These are phyloP conservation scores for Syrmaticus mikado DNA, from an alignment of 2,113 vertebrate genomes.

Conservation along the genomic window DNA sequence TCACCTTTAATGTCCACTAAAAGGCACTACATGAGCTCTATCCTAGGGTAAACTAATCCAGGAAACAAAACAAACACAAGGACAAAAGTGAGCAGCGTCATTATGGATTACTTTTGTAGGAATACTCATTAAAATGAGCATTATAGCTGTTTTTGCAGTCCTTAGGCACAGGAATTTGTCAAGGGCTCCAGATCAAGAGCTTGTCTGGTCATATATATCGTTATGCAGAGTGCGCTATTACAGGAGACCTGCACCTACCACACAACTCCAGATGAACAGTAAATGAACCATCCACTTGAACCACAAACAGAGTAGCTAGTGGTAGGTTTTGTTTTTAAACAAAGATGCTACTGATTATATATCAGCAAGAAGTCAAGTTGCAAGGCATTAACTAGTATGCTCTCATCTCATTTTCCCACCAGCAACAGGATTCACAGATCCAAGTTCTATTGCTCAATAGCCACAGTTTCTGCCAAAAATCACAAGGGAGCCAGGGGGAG, in stretches of 20 bases:
- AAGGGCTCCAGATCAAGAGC: not conserved
- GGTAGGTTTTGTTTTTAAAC: slow-evolving; percentile 57
- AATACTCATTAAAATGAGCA: not conserved
- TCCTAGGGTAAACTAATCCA: not conserved
- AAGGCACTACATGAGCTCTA: not conserved
- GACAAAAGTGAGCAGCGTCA: fast-evolving
- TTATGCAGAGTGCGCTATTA: not conserved
- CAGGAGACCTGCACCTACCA: not conserved
- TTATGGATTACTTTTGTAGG: not conserved
- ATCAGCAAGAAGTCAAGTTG: slow-evolving; percentile 63
- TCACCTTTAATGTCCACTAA: not conserved
- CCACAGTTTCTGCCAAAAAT: slow-evolving; percentile 69
- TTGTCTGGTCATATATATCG: not conserved
- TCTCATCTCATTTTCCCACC: slow-evolving; percentile 67
- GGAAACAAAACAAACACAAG: not conserved
- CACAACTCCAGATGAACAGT: not conserved
- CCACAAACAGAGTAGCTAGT: slow-evolving; percentile 28
- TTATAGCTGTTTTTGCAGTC: not conserved
- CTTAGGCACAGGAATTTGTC: not conserved
- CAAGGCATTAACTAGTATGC: slow-evolving; percentile 44
- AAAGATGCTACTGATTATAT: slow-evolving; percentile 59
- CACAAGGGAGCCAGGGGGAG: slow-evolving; percentile 64
- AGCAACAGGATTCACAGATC: slow-evolving; percentile 59
- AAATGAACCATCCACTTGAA: not conserved
- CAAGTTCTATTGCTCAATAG: slow-evolving; percentile 70